These are phyloP conservation scores for Euborellia annulipes DNA, from an alignment of 1,140 invertebrate genomes.

Conservation along the genomic window DNA sequence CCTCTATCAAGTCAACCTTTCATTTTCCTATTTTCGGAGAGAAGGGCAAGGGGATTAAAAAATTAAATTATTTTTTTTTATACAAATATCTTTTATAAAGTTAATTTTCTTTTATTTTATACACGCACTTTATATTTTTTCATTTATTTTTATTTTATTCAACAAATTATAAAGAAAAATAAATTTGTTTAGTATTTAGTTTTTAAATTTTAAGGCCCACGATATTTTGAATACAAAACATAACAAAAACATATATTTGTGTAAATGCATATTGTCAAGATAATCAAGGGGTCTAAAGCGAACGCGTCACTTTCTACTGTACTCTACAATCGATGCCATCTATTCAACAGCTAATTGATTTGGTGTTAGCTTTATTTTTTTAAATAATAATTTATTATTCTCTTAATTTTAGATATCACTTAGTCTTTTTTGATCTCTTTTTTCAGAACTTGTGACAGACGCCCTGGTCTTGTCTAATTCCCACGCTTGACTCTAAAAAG, in stretches of 20 bases:
- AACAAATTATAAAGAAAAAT: conserved; percentile 17
- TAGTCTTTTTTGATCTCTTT: no score
- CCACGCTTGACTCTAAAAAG: no score
- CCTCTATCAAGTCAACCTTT: no score
- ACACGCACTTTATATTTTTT: not conserved
- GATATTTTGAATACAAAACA: conserved; percentile 30
- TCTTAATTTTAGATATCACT: not conserved
- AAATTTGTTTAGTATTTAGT: conserved; percentile 30
- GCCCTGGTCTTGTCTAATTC: no score
- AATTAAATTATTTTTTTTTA: no score
- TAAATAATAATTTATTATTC: not conserved
- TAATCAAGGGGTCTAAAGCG: not conserved
- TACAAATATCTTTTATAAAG: no score
- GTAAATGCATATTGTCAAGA: conserved; percentile 11
- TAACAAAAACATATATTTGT: conserved; percentile 23
- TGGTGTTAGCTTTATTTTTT: not conserved
- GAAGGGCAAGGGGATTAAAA: no score
- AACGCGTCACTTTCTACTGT: not conserved
- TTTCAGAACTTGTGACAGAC: no score
- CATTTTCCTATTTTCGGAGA: no score
- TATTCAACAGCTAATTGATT: no score
- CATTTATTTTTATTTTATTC: not conserved
- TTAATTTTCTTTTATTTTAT: no score
- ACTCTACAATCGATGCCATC: not conserved
- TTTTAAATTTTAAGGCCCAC: conserved; percentile 33